phyloP scores from a whole-genome alignment of 2,797 vertebrate genomes.

The Gallinago stenura region DNA sequence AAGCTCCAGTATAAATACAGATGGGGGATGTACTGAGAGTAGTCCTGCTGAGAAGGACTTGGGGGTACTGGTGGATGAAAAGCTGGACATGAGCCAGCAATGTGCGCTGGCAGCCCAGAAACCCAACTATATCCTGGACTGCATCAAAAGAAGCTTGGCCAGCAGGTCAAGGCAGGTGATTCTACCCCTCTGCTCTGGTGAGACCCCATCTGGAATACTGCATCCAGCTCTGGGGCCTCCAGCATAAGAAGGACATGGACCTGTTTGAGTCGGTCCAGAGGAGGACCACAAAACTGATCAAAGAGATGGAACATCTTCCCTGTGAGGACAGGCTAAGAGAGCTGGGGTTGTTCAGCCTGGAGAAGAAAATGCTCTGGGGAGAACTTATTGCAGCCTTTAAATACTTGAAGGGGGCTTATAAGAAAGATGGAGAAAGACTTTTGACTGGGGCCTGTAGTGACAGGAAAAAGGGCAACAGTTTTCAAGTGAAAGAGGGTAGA shows the following conservation, averaged over 20 bases:
- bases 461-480: not conserved
- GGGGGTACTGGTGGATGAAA: too few species aligned
- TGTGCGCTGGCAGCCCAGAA: too few species aligned
- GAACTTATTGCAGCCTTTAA: not conserved
- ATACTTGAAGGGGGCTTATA: not conserved
- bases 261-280: not conserved
- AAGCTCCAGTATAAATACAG: not conserved
- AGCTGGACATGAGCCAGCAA: too few species aligned
- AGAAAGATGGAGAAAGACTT: not conserved
- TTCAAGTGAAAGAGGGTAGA: not conserved
- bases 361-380: not conserved
- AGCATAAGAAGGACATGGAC: not conserved
- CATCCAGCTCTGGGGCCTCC: fast-evolving
- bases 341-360: not conserved
- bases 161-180: not conserved
- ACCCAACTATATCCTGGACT: too few species aligned
- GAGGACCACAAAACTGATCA: not conserved
- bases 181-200: not conserved
- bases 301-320: not conserved
- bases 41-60: not conserved
- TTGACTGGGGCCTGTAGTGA: not conserved
- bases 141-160: too few species aligned
- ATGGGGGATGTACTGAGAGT: not conserved
- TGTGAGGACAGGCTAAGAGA: not conserved
- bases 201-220: not conserved